Evolutionary conservation across 2,797 vertebrate species (phyloP), one percentile per base, ranked within the genome.

Genomic region (Sciaenops ocellatus): DNA sequence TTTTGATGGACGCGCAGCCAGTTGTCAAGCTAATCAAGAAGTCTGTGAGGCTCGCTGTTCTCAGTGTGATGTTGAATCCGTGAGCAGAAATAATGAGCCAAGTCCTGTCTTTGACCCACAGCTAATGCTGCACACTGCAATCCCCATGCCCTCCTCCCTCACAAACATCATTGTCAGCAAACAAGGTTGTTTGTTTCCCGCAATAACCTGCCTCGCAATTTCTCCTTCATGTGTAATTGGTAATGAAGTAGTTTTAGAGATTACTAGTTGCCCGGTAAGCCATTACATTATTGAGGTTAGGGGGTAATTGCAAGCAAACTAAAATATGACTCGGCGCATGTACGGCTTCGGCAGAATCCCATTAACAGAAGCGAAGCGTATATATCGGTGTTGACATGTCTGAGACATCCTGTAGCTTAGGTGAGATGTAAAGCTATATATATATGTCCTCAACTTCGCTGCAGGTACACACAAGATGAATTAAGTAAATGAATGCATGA

Each of bases 231-330:
- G 72, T 75, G 30, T 82, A 89, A 82, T 76, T 84, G 77, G 82
- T 84, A 78, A 84, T 76, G 79, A 78, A 82, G 74, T n/a, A 76
- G 55, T 64, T 86, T 63, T 72, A 48, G 60, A 68, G 73, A 85
- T 89, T 77, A 61, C 63, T 30, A 22, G 74, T 66, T 79, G 54
- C 73, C 65, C 38, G 18, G 68, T 24, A 76, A 87, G 57, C 76
- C 65, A 73, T 89, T 86, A 82, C 70, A 81, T 84, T 73, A 86
- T 80, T 72, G 86, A 78, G 93, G 89, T 93, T 73, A 89, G 57
- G 63, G 82, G 90, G 60, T 94, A 92, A 95, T 92, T 92, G 54
- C 80, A 73, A 65, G 75, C 55, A 59, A 59, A 56, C 64, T 86
- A 34, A 87, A 85, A 75, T 83, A 83, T 50, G 64, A 84, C 56